These are phyloP conservation scores for Drosophila paranaensis DNA, from an alignment of 2,888 invertebrate species.

Conservation along the genomic window DNA sequence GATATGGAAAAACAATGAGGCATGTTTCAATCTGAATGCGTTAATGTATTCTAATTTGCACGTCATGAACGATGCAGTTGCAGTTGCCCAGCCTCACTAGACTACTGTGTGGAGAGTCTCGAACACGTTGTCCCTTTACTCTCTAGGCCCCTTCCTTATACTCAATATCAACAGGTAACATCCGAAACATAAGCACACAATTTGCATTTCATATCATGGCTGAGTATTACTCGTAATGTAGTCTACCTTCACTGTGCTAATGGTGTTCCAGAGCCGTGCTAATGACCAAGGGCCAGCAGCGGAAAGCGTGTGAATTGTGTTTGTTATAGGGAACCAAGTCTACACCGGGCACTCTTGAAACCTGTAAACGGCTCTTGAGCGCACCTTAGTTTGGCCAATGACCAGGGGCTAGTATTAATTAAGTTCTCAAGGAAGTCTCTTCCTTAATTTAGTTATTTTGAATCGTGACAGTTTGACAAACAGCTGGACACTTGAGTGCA, in stretches of 20 bases:
- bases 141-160: neutral
- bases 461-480: slow-evolving; percentile 30
- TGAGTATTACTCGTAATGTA: slow-evolving; percentile 40
- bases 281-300: slow-evolving; percentile 40
- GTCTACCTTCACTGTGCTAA: slow-evolving; percentile 4
- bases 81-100: slow-evolving; percentile 1
- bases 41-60: slow-evolving; percentile 77
- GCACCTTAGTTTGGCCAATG: slow-evolving; percentile 1
- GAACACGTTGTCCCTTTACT: neutral
- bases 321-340: slow-evolving; percentile 1
- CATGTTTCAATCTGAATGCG: slow-evolving; percentile 60
- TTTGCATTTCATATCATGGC: slow-evolving; percentile 70
- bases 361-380: neutral
- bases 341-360: neutral
- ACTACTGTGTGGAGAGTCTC: slow-evolving; percentile 1
- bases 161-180: slow-evolving; percentile 65
- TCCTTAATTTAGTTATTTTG: slow-evolving; percentile 44
- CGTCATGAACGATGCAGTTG: slow-evolving; percentile 38
- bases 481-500: slow-evolving; percentile 13
- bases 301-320: slow-evolving; percentile 65
- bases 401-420: slow-evolving; percentile 43
- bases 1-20: slow-evolving; percentile 21
- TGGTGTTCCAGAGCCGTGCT: slow-evolving; percentile 21
- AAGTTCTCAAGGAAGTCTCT: slow-evolving; percentile 53
- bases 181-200: slow-evolving; percentile 59